A percentile compares a stretch with the other conserved stretches of the same genome.
Conservation (phyloP, 2,113 vertebrate genomes). For the Alectura lathami region DNA sequence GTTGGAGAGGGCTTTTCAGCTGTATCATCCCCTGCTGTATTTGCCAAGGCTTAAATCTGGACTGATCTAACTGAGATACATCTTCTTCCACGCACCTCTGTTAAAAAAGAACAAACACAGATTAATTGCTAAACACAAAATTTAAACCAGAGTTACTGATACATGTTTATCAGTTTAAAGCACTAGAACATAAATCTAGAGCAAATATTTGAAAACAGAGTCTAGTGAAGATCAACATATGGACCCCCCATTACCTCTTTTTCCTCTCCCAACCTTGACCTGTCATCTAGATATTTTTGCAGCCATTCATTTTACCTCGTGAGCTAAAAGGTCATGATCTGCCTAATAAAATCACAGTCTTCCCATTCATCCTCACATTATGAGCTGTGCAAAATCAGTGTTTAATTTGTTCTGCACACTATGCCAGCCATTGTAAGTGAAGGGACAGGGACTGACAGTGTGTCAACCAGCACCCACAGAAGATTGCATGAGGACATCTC, state of each 20-base stretch:
- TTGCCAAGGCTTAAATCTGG: neutral
- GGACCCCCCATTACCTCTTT: neutral
- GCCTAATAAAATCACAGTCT: neutral
- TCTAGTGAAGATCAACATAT: neutral
- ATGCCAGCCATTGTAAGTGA: fast-evolving
- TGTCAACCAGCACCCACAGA: neutral
- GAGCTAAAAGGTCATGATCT: neutral
- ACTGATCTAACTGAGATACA: neutral
- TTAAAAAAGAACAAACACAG: neutral
- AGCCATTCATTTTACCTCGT: neutral
- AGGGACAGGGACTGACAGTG: neutral
- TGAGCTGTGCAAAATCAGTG: neutral
- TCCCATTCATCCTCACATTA: neutral
- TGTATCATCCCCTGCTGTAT: neutral
- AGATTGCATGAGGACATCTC: neutral
- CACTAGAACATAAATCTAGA: neutral
- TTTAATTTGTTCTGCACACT: neutral
- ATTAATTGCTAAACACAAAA: neutral
- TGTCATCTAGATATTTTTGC: neutral
- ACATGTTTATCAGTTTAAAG: neutral
- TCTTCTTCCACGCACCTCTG: neutral
- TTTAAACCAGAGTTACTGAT: neutral
- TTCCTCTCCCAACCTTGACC: neutral
- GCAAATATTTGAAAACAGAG: neutral
- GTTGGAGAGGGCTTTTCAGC: neutral